Conservation (phyloP, 2,797 vertebrate species). For the Oreonectes daqikongensis region DNA sequence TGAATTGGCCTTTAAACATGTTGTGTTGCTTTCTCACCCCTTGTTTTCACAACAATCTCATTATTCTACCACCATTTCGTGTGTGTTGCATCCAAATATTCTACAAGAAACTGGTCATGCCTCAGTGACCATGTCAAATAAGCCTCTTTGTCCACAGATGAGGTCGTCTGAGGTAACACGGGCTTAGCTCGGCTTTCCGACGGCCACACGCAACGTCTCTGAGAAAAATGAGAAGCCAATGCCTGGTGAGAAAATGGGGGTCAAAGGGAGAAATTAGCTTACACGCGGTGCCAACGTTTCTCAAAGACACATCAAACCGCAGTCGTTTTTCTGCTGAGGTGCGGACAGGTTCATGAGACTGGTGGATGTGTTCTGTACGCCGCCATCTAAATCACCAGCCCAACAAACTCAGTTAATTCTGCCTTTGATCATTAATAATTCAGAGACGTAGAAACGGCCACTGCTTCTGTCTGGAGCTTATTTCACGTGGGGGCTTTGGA, state of each 20-base stretch:
- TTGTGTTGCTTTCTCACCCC: slow-evolving; percentile 2
- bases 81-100: slow-evolving; percentile 38
- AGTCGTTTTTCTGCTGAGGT: slow-evolving; percentile 59
- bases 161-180: slow-evolving; percentile 41
- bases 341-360: slow-evolving; percentile 61
- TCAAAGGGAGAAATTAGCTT: slow-evolving; percentile 67
- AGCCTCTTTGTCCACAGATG: slow-evolving; percentile 39
- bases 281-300: slow-evolving; percentile 59
- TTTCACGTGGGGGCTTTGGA: slow-evolving; percentile 33
- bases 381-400: slow-evolving; percentile 67
- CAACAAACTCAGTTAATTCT: slow-evolving; percentile 59
- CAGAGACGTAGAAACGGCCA: slow-evolving; percentile 19
- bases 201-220: slow-evolving; percentile 34
- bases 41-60: slow-evolving; percentile 2
- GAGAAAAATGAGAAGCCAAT: slow-evolving; percentile 56
- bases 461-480: slow-evolving; percentile 29
- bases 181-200: slow-evolving; percentile 36
- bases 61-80: slow-evolving; percentile 16
- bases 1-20: slow-evolving; percentile 23
- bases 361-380: slow-evolving; percentile 60
- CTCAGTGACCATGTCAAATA: slow-evolving; percentile 45
- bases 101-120: slow-evolving; percentile 14
- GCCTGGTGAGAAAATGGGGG: slow-evolving; percentile 53
- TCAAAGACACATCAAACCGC: slow-evolving; percentile 56
- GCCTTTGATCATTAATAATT: slow-evolving; percentile 68